phyloP scores from a whole-genome alignment of 2,797 vertebrate genomes.

The Xenopus petersii region DNA sequence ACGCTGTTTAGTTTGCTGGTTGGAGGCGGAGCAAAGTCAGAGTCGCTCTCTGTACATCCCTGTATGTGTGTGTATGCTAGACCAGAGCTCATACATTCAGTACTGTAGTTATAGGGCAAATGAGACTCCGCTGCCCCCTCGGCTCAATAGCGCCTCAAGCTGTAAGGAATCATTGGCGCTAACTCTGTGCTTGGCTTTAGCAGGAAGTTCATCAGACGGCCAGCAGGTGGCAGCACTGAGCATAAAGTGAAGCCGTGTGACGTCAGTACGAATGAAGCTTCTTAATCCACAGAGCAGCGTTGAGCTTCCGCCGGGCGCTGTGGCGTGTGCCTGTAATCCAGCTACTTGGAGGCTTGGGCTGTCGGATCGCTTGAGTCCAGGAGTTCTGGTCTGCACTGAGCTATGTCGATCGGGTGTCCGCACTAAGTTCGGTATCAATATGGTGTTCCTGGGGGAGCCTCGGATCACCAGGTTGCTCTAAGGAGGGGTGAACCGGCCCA shows the following conservation, averaged over 20 bases:
- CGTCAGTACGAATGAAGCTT: slow-evolving; percentile 1
- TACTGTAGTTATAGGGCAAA: too few species aligned
- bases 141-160: too few species aligned
- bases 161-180: too few species aligned
- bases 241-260: neutral
- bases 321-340: slow-evolving; percentile 64
- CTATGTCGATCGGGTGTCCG: slow-evolving; percentile 61
- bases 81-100: too few species aligned
- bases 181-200: neutral
- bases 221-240: neutral
- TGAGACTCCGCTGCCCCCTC: too few species aligned
- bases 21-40: too few species aligned
- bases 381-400: slow-evolving; percentile 65
- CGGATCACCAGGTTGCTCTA: slow-evolving; percentile 51
- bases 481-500: slow-evolving; percentile 56
- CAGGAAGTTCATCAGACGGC: neutral
- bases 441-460: slow-evolving; percentile 50
- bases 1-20: too few species aligned
- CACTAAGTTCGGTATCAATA: slow-evolving; percentile 56
- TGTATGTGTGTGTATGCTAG: too few species aligned
- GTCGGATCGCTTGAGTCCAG: slow-evolving; percentile 68
- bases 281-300: neutral
- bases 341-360: slow-evolving; percentile 60
- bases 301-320: slow-evolving; percentile 48
- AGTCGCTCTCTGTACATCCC: too few species aligned